Conservation (phyloP, 2,888 invertebrate genomes). For the Platycheirus rosarum region DNA sequence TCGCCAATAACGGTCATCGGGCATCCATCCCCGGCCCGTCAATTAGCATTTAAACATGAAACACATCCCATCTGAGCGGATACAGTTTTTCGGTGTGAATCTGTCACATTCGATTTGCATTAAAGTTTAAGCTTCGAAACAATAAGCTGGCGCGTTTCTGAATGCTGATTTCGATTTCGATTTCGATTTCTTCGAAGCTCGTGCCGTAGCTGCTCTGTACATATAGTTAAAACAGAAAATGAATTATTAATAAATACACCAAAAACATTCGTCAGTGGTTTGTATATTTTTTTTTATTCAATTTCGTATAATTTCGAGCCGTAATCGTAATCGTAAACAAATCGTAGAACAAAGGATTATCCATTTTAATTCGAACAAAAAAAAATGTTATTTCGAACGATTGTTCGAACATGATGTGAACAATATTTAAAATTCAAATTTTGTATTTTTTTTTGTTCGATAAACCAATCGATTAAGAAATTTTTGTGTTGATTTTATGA, state of each 20-base stretch:
- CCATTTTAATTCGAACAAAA: conserved; percentile 59
- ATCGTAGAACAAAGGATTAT: conserved; percentile 71
- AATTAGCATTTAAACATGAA: conserved; percentile 67
- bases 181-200: conserved; percentile 33
- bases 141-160: conserved; percentile 28
- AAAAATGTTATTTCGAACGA: conserved; percentile 46
- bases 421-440: conserved; percentile 73
- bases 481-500: conserved; percentile 40
- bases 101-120: conserved; percentile 65
- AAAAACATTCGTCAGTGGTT: conserved; percentile 35
- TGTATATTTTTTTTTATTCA: conserved; percentile 33
- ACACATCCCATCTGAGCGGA: conserved; percentile 23
- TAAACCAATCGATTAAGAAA: conserved; percentile 67
- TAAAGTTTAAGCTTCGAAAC: conserved; percentile 26
- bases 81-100: conserved; percentile 63
- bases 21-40: conserved; percentile 31
- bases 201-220: conserved; percentile 32
- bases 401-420: conserved; percentile 68
- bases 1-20: neutral
- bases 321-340: conserved; percentile 73
- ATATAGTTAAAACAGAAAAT: conserved; percentile 37
- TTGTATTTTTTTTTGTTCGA: conserved; percentile 2
- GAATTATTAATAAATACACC: conserved; percentile 63
- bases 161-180: too few relatives aligned
- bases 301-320: conserved; percentile 70